Evolutionary conservation across 2,888 invertebrate species (phyloP).

Genomic region (Hymenopus coronatus): DNA sequence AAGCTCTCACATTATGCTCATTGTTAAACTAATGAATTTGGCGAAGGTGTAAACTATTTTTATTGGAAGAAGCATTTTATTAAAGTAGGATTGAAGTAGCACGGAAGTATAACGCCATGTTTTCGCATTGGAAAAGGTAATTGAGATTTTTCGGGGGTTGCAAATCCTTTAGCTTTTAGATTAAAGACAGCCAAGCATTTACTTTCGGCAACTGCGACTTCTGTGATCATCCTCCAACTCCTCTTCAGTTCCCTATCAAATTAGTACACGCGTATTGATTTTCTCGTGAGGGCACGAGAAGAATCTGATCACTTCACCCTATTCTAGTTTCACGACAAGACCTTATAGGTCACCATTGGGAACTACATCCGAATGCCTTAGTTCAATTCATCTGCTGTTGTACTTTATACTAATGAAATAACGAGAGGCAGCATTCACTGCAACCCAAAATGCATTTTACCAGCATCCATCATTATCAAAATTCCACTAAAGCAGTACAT

Average conservation of each 20-base stretch:
- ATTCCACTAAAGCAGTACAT: too few relatives aligned
- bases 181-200: not conserved
- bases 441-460: too few relatives aligned
- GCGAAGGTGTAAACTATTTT: too few relatives aligned
- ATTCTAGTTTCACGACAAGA: not conserved
- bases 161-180: not conserved
- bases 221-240: not conserved
- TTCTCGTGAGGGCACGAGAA: not conserved
- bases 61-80: too few relatives aligned
- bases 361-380: not conserved
- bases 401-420: too few relatives aligned
- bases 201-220: not conserved
- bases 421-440: too few relatives aligned
- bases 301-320: not conserved
- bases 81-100: too few relatives aligned
- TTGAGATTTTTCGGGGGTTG: not conserved
- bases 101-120: too few relatives aligned
- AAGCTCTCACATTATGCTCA: too few relatives aligned
- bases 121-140: not conserved
- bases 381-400: too few relatives aligned
- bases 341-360: not conserved
- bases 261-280: not conserved
- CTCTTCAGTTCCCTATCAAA: not conserved
- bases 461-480: too few relatives aligned
- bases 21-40: too few relatives aligned